A percentile compares a stretch with the other conserved stretches of the same genome.
Evolutionary conservation across 2,113 vertebrate genomes (phyloP).

Genomic region (Pontoporia blainvillei): DNA sequence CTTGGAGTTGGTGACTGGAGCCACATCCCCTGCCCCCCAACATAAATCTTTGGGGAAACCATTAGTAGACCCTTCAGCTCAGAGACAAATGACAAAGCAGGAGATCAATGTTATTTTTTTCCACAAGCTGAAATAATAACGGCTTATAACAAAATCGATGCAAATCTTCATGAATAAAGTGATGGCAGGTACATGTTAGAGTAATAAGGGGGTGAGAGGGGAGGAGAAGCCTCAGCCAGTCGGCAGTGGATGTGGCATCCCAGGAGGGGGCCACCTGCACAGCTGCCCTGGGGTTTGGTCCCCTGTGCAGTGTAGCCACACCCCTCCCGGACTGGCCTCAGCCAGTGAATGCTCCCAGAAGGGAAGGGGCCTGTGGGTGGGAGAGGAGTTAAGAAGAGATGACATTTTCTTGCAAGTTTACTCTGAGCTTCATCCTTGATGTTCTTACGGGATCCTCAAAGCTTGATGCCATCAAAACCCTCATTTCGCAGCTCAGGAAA

Average conservation of each 20-base stretch:
- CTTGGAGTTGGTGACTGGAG: not conserved
- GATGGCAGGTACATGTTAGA: not conserved
- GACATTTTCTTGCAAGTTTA: not conserved
- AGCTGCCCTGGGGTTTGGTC: not conserved
- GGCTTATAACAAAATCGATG: slow-evolving; percentile 76
- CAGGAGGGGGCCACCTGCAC: not conserved
- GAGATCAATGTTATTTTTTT: slow-evolving; percentile 73
- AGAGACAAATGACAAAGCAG: slow-evolving; percentile 50
- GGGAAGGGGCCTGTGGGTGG: fast-evolving
- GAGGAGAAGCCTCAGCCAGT: not conserved
- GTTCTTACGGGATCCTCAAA: not conserved
- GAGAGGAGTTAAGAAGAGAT: not conserved
- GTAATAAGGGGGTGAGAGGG: not conserved
- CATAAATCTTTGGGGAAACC: slow-evolving; percentile 59
- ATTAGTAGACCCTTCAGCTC: not conserved
- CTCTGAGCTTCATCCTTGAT: not conserved
- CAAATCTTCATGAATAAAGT: slow-evolving; percentile 63
- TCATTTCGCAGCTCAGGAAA: not conserved
- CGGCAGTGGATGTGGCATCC: not conserved
- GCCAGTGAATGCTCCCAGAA: not conserved
- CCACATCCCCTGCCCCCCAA: not conserved
- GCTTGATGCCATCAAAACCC: fast-evolving
- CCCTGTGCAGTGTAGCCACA: not conserved
- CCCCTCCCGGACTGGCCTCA: not conserved
- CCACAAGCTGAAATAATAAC: slow-evolving; percentile 68